Percentiles rank a stretch among this genome's conserved stretches.
phyloP scores from a whole-genome alignment of 2,888 invertebrate genomes.

The Argyra leucocephala region DNA sequence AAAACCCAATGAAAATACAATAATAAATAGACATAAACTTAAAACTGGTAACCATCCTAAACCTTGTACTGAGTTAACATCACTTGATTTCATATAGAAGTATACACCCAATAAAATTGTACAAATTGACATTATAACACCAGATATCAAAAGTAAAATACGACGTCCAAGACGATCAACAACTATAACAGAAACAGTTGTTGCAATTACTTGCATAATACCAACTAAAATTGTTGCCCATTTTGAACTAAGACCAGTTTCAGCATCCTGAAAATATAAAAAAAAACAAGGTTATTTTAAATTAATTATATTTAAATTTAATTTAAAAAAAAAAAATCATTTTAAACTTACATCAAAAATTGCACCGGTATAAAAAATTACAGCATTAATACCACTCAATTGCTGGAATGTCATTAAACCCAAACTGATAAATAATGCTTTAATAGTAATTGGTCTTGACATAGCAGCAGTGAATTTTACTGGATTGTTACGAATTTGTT shows the following conservation, averaged over 20 bases:
- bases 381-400: conserved; percentile 71
- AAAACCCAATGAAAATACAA: conserved; percentile 72
- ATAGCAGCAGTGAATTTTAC: conserved; percentile 51
- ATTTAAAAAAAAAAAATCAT: neutral
- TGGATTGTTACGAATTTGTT: conserved; percentile 45
- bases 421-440: conserved; percentile 61
- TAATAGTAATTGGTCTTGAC: conserved; percentile 50
- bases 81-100: conserved; percentile 47
- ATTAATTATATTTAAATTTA: neutral
- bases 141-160: conserved; percentile 62
- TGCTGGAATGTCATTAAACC: conserved; percentile 86
- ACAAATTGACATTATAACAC: conserved; percentile 59
- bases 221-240: conserved; percentile 71
- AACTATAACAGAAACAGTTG: conserved; percentile 62
- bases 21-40: conserved; percentile 64
- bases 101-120: conserved; percentile 61
- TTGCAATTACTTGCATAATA: conserved; percentile 60
- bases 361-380: conserved; percentile 65
- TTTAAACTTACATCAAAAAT: conserved; percentile 61
- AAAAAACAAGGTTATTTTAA: conserved; percentile 1
- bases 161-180: conserved; percentile 75
- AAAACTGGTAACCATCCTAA: conserved; percentile 67
- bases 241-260: conserved; percentile 47
- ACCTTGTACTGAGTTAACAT: conserved; percentile 40
- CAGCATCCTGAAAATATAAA: conserved; percentile 32